Base-by-base conservation (phyloP, 1,140 invertebrate genomes). In the Ctenoplectra terminalis region DNA sequence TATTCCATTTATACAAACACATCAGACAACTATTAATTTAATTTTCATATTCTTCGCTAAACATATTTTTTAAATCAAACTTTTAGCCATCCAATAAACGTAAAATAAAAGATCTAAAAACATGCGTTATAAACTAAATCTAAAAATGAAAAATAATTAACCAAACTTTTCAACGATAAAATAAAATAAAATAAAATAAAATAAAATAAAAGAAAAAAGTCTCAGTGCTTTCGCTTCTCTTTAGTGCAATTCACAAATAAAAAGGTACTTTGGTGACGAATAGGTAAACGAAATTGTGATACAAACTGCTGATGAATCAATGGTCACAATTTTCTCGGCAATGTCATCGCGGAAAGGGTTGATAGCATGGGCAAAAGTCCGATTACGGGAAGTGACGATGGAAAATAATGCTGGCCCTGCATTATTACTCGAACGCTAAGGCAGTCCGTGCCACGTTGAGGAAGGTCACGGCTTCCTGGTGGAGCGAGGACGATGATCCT, bases 371-470 rank as follows among this genome's bases (percentile, higher is more conserved):
- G 48, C 81, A 75, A 54, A 66, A n/a, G 46, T 46, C 26, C 81
- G 74, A 46, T 76, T 29, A 63, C 63, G 48, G 40, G 46, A 3
- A 34, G 37, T 29, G 66, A 78, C 67, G 40, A 77, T 71, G 82
- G 48, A 20, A 58, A 63, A 87, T 82, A 90, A 97, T 97, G 96
- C 95, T 97, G 94, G 95, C 96, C 91, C 93, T 97, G 92, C 96
- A 97, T 91, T 97, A 96, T 94, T 97, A 96, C 91, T 97, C 97
- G 79, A 96, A 97, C 93, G 89, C 87, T 48, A 88, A 88, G 48
- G 86, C 86, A 61, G 85, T 92, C 37, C 85, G 89, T 48, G 78
- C 89, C 37, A 77, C 86, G 29, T 89, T 92, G 71, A 89, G 87
- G 54, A 88, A 87, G 54, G 81, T 92, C 94, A 95, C 94, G 94